Evolutionary conservation across 2,888 invertebrate species (phyloP).

Genomic region (Drosophila hawaiiensis): DNA sequence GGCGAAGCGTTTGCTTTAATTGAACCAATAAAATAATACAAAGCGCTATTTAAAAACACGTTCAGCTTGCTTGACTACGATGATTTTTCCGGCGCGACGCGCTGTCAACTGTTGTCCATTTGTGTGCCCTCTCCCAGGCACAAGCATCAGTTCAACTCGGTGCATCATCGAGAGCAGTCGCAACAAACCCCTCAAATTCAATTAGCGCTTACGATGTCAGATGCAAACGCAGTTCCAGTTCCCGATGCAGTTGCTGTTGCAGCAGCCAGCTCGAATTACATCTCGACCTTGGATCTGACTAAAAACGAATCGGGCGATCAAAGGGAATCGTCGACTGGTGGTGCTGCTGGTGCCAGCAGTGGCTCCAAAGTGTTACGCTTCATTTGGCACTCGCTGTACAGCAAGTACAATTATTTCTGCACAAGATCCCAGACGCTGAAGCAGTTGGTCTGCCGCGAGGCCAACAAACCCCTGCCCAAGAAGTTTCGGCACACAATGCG

Average conservation of each 20-base stretch:
- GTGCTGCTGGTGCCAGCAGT: conserved; percentile 47
- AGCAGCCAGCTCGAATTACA: conserved; percentile 50
- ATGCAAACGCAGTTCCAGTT: conserved; percentile 18
- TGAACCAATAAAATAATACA: conserved; percentile 82
- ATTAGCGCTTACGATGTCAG: conserved; percentile 44
- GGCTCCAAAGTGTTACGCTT: conserved; percentile 75
- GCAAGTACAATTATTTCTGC: conserved; percentile 75
- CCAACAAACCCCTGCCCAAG: conserved; percentile 80
- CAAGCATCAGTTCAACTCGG: conserved; percentile 59
- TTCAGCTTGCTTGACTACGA: conserved; percentile 50
- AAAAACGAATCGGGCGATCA: conserved; percentile 44
- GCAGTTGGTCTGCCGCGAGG: conserved; percentile 72
- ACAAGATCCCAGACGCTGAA: conserved; percentile 61
- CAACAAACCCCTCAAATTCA: conserved; percentile 15
- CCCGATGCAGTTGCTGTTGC: conserved; percentile 21
- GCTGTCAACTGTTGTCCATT: conserved; percentile 49
- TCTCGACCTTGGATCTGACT: conserved; percentile 67
- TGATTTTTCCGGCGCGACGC: conserved; percentile 59
- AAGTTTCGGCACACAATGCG: conserved; percentile 79
- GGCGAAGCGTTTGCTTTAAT: conserved; percentile 69
- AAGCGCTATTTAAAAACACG: conserved; percentile 68
- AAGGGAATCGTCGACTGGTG: conserved; percentile 25
- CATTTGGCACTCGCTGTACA: conserved; percentile 80
- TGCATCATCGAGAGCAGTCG: conserved; percentile 67
- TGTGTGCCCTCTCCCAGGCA: conserved; percentile 46